Evolutionary conservation across 1,140 invertebrate species (phyloP).

Genomic region (Platorchestia sp.): DNA sequence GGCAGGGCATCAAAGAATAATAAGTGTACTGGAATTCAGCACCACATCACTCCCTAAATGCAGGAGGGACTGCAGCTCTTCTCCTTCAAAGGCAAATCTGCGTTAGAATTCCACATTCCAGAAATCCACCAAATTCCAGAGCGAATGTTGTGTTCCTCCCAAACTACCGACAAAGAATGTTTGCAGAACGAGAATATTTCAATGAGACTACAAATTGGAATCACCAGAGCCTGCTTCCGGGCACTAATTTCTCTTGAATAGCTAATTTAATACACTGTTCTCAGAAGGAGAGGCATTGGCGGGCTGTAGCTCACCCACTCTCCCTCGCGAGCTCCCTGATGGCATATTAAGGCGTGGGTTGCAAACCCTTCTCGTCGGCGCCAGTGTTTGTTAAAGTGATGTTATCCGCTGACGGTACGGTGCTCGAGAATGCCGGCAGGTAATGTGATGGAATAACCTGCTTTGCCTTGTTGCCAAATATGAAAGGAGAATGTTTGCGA

Average conservation of each 20-base stretch:
- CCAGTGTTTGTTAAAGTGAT: not conserved
- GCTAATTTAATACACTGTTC: not conserved
- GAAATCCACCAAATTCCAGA: not conserved
- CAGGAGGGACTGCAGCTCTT: not conserved
- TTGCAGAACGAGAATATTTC: constrained; percentile 30
- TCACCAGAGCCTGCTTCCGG: not conserved
- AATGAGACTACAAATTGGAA: constrained; percentile 49
- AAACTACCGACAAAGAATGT: constrained; percentile 38
- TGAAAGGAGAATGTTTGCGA: not conserved
- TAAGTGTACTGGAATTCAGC: not conserved
- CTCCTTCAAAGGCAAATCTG: not conserved
- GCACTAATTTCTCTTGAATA: constrained; percentile 44
- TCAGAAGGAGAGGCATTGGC: not conserved
- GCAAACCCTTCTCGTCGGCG: not conserved
- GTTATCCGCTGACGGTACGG: not conserved
- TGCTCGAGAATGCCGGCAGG: not conserved
- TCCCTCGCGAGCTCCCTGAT: not conserved
- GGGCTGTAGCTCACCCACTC: not conserved
- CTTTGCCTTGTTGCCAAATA: not conserved
- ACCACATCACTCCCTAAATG: not conserved
- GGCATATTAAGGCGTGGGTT: not conserved
- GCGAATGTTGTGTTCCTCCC: not conserved
- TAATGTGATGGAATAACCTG: not conserved
- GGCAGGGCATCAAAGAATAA: not conserved
- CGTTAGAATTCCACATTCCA: not conserved